These are phyloP conservation scores for Phrixothrix hirtus DNA, from an alignment of 2,888 invertebrate species.

Conservation along the genomic window DNA sequence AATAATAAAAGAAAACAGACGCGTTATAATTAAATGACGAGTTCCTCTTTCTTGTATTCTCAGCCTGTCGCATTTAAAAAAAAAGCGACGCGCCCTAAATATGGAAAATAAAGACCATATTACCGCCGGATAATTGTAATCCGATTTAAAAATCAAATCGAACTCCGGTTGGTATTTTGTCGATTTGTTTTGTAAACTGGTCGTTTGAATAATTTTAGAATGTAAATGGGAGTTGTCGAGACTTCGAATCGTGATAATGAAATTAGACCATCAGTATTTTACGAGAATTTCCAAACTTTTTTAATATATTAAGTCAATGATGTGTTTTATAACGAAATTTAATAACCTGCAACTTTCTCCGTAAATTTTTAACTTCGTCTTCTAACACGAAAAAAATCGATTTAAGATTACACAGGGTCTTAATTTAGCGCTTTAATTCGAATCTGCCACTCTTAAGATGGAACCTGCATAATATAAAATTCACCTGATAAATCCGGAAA, in stretches of 20 bases:
- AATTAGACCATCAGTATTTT: neutral
- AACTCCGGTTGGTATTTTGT: too few relatives aligned
- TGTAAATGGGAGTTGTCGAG: too few relatives aligned
- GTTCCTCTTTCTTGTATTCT: constrained; percentile 14
- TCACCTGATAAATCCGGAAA: constrained; percentile 18
- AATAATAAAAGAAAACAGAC: constrained; percentile 22
- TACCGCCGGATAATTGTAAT: too few relatives aligned
- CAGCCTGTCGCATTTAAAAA: constrained; percentile 16
- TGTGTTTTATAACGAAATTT: neutral
- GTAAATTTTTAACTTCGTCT: neutral
- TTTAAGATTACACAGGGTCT: too few relatives aligned
- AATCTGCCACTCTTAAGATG: constrained; percentile 7
- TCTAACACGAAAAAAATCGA: neutral
- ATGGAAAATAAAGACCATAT: too few relatives aligned
- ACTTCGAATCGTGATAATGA: too few relatives aligned
- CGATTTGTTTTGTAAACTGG: too few relatives aligned
- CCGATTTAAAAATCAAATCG: too few relatives aligned
- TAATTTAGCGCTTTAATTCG: too few relatives aligned
- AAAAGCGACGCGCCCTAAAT: too few relatives aligned
- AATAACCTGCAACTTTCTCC: neutral
- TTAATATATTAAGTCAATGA: neutral
- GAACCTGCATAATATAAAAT: constrained; percentile 20
- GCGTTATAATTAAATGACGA: constrained; percentile 27
- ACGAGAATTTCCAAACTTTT: neutral
- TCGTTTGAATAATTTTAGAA: too few relatives aligned